These are phyloP conservation scores for Zygaena filipendulae DNA, from an alignment of 2,888 invertebrate genomes.

Conservation along the genomic window DNA sequence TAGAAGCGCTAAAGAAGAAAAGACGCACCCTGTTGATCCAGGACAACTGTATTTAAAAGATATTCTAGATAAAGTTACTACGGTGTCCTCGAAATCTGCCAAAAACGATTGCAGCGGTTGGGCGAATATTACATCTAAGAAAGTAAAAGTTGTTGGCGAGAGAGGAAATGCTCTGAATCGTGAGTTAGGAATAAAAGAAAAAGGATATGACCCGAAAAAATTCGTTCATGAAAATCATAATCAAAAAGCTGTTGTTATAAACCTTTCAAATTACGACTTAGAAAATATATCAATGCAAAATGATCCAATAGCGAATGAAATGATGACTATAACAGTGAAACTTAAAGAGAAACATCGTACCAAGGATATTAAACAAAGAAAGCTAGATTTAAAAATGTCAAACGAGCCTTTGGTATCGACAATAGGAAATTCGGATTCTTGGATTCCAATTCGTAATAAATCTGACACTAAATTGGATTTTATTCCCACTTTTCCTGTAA, in stretches of 20 bases:
- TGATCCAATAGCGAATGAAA: constrained; percentile 24
- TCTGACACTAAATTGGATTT: too few species aligned
- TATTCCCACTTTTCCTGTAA: too few species aligned
- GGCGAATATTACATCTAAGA: constrained; percentile 4
- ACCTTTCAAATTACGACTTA: constrained; percentile 39
- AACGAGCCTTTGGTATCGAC: too few species aligned
- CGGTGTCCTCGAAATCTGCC: constrained; percentile 27
- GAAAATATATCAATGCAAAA: constrained; percentile 34
- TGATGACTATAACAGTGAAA: constrained; percentile 33
- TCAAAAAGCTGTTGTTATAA: constrained; percentile 33
- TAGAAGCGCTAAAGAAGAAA: constrained; percentile 10
- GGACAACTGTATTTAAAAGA: constrained; percentile 37
- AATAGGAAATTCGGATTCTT: too few species aligned
- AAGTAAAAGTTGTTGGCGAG: constrained; percentile 1
- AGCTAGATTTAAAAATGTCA: constrained; percentile 27
- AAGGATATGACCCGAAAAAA: too few species aligned
- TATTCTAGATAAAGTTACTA: constrained; percentile 39
- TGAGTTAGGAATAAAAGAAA: constrained; percentile 22
- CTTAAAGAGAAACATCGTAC: constrained; percentile 28
- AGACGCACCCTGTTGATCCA: constrained; percentile 21
- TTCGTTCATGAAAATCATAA: constrained; percentile 24
- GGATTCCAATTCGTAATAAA: too few species aligned
- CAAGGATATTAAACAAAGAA: constrained; percentile 22
- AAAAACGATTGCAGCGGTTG: constrained; percentile 17
- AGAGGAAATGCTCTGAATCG: constrained; percentile 17